These are phyloP conservation scores for Margarornis squamiger DNA, from an alignment of 2,797 vertebrate genomes.

Conservation along the genomic window DNA sequence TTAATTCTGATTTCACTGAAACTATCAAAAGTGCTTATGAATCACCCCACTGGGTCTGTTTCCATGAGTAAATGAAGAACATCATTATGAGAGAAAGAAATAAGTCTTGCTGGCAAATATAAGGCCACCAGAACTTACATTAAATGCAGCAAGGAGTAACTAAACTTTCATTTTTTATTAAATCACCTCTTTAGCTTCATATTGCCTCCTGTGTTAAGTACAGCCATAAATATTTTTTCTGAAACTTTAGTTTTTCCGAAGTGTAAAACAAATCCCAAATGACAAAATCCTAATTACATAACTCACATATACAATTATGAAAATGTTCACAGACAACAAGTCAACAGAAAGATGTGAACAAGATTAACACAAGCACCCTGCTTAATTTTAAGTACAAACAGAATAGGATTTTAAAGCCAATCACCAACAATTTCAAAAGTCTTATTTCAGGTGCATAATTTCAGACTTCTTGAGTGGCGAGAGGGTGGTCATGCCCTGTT, in stretches of 20 bases:
- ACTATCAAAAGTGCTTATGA: background rate
- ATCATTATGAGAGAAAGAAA: background rate
- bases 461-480: background rate
- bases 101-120: background rate
- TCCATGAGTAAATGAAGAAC: background rate
- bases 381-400: background rate
- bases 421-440: background rate
- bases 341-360: background rate
- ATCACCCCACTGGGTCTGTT: background rate
- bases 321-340: background rate
- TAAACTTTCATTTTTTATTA: background rate
- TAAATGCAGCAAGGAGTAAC: background rate
- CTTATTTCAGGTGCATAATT: background rate
- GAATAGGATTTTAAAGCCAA: background rate
- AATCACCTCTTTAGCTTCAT: background rate
- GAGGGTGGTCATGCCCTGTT: background rate
- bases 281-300: background rate
- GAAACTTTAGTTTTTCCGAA: background rate
- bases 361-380: accelerated
- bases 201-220: background rate
- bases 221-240: background rate
- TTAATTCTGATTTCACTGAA: background rate
- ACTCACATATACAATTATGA: background rate
- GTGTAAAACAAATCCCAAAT: background rate
- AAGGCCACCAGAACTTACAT: background rate